phyloP scores from a whole-genome alignment of 2,888 invertebrate species.

The Serrognathus titanus region DNA sequence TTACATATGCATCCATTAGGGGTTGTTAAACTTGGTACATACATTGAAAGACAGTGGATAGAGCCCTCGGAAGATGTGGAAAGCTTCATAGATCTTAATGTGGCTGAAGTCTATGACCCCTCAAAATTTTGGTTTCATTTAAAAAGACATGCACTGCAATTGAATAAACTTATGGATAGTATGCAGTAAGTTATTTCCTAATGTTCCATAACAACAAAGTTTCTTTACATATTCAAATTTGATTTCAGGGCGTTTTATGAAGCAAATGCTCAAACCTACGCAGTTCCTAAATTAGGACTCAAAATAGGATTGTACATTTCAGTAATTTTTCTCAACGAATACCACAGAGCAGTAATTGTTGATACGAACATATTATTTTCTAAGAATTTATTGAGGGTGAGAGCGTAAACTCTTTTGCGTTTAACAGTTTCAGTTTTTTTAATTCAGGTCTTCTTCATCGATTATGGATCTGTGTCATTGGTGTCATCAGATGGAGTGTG shows the following conservation, averaged over 20 bases:
- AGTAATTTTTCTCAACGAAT: conserved; percentile 49
- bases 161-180: conserved; percentile 54
- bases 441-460: conserved; percentile 55
- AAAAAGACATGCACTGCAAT: conserved; percentile 36
- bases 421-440: background rate
- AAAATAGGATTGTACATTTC: conserved; percentile 51
- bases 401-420: no score
- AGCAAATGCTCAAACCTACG: conserved; percentile 14
- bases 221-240: no score
- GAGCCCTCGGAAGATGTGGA: conserved; percentile 6
- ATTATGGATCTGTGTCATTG: conserved; percentile 56
- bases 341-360: conserved; percentile 48
- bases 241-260: conserved; percentile 11
- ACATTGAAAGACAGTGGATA: conserved; percentile 26
- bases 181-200: conserved; percentile 38
- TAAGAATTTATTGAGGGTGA: no score
- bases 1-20: background rate
- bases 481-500: conserved; percentile 39
- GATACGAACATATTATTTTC: background rate
- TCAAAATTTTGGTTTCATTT: conserved; percentile 57
- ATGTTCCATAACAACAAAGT: background rate
- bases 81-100: conserved; percentile 44
- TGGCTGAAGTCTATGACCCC: conserved; percentile 57
- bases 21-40: conserved; percentile 12
- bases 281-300: conserved; percentile 28